These are phyloP conservation scores for Acrocyrtus sp. DNA, from an alignment of 2,888 invertebrate genomes.

Conservation along the genomic window DNA sequence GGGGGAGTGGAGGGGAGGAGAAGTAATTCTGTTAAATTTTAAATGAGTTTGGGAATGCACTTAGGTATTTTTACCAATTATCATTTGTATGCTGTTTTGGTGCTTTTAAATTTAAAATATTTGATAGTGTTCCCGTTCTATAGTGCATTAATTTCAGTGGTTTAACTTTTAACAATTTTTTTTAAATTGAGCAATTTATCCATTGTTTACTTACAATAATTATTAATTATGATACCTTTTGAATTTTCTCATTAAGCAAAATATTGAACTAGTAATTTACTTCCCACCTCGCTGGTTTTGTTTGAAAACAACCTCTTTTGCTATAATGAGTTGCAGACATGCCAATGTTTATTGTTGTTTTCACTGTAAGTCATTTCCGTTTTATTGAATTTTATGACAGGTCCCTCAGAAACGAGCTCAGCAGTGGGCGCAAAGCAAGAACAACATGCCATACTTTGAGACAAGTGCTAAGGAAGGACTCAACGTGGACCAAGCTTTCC, in stretches of 20 bases:
- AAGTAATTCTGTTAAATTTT: not conserved
- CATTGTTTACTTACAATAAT: too few species aligned
- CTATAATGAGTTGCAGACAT: not conserved
- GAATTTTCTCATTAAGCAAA: too few species aligned
- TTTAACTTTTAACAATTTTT: too few species aligned
- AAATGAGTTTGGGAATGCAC: not conserved
- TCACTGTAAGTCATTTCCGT: not conserved
- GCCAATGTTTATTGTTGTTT: not conserved
- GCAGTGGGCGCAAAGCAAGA: constrained; percentile 99
- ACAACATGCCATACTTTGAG: constrained; percentile 99
- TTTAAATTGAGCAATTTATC: too few species aligned
- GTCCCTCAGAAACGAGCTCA: constrained; percentile 91
- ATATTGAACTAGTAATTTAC: too few species aligned
- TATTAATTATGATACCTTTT: too few species aligned
- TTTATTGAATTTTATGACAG: too few species aligned
- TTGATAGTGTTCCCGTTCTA: not conserved
- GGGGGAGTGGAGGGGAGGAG: too few species aligned
- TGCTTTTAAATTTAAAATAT: not conserved
- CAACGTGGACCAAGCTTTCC: constrained; percentile 99
- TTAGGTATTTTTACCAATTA: not conserved
- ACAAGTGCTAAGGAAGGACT: constrained; percentile 99
- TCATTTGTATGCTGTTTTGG: not conserved
- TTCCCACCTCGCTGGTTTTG: too few species aligned
- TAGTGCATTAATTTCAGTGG: too few species aligned
- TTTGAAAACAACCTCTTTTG: too few species aligned